phyloP scores from a whole-genome alignment of 2,888 invertebrate genomes.

The Lasioglossum morio region DNA sequence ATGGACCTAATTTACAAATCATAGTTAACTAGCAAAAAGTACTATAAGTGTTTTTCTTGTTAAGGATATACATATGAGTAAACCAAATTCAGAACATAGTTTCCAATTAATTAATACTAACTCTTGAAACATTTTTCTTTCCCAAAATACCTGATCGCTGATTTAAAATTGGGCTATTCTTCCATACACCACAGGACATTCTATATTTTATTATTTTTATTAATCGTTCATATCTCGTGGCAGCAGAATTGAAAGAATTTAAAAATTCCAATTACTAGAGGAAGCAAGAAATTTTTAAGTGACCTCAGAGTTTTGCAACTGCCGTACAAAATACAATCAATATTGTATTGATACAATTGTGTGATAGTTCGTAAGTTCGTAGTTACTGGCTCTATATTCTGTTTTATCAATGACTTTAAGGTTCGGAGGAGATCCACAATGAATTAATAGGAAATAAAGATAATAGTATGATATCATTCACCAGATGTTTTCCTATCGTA shows the following conservation, averaged over 20 bases:
- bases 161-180: no score
- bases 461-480: neutral
- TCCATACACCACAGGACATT: neutral
- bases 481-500: neutral
- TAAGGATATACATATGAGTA: no score
- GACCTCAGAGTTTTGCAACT: neutral
- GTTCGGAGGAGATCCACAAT: neutral
- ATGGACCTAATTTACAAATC: no score
- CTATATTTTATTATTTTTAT: neutral
- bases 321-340: no score
- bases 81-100: no score
- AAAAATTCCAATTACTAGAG: neutral
- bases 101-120: no score
- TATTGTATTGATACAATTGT: neutral
- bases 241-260: neutral
- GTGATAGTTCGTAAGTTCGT: neutral
- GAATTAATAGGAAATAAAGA: neutral
- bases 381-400: neutral
- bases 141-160: no score
- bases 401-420: neutral
- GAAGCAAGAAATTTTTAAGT: neutral
- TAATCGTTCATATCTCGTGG: neutral
- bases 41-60: no score
- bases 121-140: no score
- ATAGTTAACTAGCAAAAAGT: neutral